Percentiles rank a stretch among this genome's conserved stretches.
These are phyloP conservation scores for Ianthella basta DNA, from an alignment of 37 sponge, comb jelly and placozoan genomes.

Conservation along the genomic window DNA sequence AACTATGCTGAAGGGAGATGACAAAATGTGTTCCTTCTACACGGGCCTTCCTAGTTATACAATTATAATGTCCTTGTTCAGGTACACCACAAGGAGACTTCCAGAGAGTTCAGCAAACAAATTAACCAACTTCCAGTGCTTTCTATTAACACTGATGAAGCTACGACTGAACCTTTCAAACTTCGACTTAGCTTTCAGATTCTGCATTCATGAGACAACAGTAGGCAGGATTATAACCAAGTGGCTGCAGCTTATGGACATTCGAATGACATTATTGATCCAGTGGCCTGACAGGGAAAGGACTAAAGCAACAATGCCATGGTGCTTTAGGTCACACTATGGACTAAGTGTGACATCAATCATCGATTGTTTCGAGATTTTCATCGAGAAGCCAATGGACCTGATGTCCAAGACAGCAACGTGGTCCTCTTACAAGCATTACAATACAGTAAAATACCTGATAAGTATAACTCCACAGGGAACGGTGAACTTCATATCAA, in stretches of 20 bases:
- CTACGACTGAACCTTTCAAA: background rate
- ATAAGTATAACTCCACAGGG: conserved; percentile 48
- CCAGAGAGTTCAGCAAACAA: no score
- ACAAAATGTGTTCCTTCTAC: no score
- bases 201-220: background rate
- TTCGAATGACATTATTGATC: conserved; percentile 31
- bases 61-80: no score
- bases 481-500: conserved; percentile 25
- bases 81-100: no score
- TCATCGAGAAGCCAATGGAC: conserved; percentile 54
- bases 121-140: no score
- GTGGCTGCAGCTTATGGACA: conserved; percentile 18
- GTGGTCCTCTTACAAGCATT: conserved; percentile 54
- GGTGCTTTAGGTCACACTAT: conserved; percentile 37
- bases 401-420: conserved; percentile 48
- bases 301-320: conserved; percentile 43
- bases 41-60: no score
- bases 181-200: background rate
- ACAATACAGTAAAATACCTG: conserved; percentile 57
- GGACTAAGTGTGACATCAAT: conserved; percentile 42
- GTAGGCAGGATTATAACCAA: background rate
- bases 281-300: conserved; percentile 39
- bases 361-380: conserved; percentile 61
- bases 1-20: no score
- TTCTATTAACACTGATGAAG: conserved; percentile 13